Percentiles rank a stretch among this genome's conserved stretches.
Conservation (phyloP, 2,888 invertebrate genomes). For the Agriopis aurantiaria region DNA sequence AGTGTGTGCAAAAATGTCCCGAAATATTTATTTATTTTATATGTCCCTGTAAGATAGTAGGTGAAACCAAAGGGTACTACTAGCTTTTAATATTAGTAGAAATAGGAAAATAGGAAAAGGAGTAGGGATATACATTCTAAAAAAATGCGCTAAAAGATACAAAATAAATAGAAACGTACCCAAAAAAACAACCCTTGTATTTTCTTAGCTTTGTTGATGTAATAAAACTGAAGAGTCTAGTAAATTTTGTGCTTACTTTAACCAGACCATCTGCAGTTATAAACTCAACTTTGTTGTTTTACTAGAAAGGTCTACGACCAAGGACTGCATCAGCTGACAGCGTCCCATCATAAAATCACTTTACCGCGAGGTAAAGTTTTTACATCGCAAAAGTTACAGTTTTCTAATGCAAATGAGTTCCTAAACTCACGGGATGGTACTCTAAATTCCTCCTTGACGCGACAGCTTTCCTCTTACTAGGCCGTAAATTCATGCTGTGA, state of each 20-base stretch:
- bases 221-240: no score
- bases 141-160: no score
- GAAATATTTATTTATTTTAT: no score
- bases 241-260: neutral
- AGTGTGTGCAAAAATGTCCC: no score
- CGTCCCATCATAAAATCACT: constrained; percentile 65
- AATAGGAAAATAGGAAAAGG: no score
- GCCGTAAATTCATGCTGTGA: constrained; percentile 24
- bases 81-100: no score
- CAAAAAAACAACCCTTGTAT: no score
- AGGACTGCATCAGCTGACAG: constrained; percentile 23
- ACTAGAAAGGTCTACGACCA: constrained; percentile 5
- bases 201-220: no score
- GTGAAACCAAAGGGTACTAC: no score
- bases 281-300: constrained; percentile 16
- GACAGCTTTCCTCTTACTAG: constrained; percentile 55
- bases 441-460: constrained; percentile 57
- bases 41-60: no score
- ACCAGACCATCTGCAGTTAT: neutral
- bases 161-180: no score
- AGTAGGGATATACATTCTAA: no score
- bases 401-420: constrained; percentile 75
- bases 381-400: constrained; percentile 66
- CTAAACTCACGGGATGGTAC: constrained; percentile 61
- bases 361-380: constrained; percentile 64